phyloP scores from a whole-genome alignment of 2,797 vertebrate species.

The Alfaro cultratus region DNA sequence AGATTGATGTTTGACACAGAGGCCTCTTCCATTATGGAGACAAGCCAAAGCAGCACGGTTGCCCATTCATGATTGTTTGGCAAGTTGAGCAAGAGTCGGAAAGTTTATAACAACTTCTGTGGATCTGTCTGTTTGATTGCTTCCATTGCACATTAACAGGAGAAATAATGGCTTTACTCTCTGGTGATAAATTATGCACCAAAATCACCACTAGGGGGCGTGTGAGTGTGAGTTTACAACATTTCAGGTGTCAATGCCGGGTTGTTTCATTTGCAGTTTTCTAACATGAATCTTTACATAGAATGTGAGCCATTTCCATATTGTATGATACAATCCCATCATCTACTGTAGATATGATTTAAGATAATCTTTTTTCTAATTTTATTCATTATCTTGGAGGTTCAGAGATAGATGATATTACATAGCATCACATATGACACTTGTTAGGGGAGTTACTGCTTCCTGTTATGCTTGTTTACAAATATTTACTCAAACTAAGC shows the following conservation, averaged over 20 bases:
- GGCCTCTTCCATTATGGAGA: slow-evolving; percentile 17
- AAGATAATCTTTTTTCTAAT: neutral
- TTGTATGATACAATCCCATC: neutral
- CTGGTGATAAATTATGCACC: neutral
- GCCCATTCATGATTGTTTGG: slow-evolving; percentile 41
- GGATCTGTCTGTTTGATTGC: slow-evolving; percentile 8
- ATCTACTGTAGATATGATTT: neutral
- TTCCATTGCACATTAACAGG: slow-evolving; percentile 8
- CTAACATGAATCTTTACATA: no score
- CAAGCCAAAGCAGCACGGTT: slow-evolving; percentile 22
- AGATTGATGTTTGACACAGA: slow-evolving; percentile 54
- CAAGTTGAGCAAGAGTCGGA: slow-evolving; percentile 27
- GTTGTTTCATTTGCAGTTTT: no score
- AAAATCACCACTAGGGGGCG: slow-evolving; percentile 53
- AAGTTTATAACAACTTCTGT: slow-evolving; percentile 13
- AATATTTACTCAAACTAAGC: neutral
- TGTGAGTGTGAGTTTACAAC: no score
- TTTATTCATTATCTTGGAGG: neutral
- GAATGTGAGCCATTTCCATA: neutral
- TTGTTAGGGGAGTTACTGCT: neutral
- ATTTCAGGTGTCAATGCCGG: no score
- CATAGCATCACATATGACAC: neutral
- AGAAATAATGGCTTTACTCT: neutral
- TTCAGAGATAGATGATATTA: no score
- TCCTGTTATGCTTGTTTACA: neutral